Evolutionary conservation across 1,140 invertebrate genomes (phyloP).

Genomic region (Gonioctena quinquepunctata): DNA sequence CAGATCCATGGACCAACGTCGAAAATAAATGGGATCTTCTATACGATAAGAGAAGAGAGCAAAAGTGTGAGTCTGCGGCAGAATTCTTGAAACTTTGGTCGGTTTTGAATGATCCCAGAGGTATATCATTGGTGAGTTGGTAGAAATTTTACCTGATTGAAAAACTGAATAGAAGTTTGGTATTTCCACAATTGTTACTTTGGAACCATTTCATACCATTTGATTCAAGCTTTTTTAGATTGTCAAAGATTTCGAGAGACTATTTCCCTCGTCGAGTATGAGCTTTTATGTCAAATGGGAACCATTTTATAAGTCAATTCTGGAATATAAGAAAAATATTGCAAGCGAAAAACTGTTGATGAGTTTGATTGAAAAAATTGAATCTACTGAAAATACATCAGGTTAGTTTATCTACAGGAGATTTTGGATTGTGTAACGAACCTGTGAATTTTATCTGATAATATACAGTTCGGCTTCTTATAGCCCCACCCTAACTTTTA

Average conservation of each 20-base stretch:
- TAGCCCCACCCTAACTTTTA: too few relatives aligned
- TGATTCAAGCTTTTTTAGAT: background rate
- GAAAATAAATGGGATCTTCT: constrained; percentile 1
- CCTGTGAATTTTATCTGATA: too few relatives aligned
- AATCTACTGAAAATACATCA: constrained; percentile 1
- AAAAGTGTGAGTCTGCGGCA: background rate
- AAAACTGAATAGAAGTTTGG: background rate
- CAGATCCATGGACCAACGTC: background rate
- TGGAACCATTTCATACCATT: background rate
- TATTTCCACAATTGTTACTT: background rate
- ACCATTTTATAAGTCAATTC: background rate
- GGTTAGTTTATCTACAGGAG: background rate
- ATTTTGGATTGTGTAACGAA: too few relatives aligned
- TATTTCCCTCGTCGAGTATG: background rate
- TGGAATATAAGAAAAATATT: constrained; percentile 5
- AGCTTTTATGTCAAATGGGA: constrained; percentile 4
- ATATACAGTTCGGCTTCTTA: too few relatives aligned
- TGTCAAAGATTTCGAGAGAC: constrained; percentile 3
- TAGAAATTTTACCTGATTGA: background rate
- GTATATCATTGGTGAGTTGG: background rate
- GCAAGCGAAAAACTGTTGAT: background rate
- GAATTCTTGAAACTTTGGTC: constrained; percentile 3
- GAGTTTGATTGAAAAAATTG: background rate
- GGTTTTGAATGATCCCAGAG: constrained; percentile 4
- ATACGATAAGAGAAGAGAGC: constrained; percentile 4